Evolutionary conservation across 2,888 invertebrate species (phyloP), one percentile per base, ranked within the genome.

Genomic region (Diogma glabrata): DNA sequence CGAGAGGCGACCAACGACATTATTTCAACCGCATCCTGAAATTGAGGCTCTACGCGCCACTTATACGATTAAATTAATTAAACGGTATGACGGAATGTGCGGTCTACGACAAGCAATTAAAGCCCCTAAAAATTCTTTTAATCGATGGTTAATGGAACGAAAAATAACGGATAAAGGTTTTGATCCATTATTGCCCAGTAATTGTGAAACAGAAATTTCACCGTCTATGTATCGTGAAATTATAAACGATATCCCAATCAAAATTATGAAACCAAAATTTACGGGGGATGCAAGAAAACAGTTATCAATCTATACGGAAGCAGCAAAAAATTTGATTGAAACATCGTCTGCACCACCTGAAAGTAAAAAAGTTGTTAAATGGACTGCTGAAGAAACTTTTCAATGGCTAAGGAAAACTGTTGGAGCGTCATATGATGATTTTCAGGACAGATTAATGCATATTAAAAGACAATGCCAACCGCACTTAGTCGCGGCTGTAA

Each of bases 381-480:
- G 96, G 96, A 94, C 95, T 73, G 94, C 93, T 1, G 95, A 96
- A 64, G 95, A 96, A 61, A 95, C 94, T 20, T 94, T 96, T 69
- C 89, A 90, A 60, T 96, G 95, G 95, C 69, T 96, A 48, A 77
- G 95, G 64, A 80, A 87, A 63, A 93, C 94, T 9, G 86, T 91
- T 24, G 93, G 92, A 51, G 93, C 94, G 10, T 91, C 90, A 3
- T 93, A 92, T 68, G 92, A 93, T 69, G 92, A 93, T 69, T 93
- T 92, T 67, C 85, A 87, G 73, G 89, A 81, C 58, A 24, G 95
- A 61, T 72, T 96, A 55, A 85, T 87, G 9, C 95, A 96, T 69
- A 72, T 96, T 49, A 88, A 92, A 75, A 81, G 89, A 48, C 94
- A 94, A 67, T 96, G 95, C 68, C 95, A 96, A 67, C 95, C 95